Base-by-base conservation (phyloP, 1,140 invertebrate species). In the Pachyrhynchus sulphureomaculatus region DNA sequence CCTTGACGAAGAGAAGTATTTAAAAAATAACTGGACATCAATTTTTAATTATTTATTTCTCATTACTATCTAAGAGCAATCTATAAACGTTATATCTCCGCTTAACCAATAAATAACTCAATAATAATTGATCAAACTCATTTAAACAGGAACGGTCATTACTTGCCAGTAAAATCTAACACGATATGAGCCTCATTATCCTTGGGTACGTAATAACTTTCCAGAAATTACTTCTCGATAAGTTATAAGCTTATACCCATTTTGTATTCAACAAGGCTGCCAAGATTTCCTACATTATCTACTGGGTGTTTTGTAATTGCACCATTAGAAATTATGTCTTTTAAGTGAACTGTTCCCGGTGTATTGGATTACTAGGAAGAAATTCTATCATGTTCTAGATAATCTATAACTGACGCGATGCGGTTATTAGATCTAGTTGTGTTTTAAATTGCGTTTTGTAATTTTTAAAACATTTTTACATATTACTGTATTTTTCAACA, bases 281-380 rank as follows among this genome's bases (percentile, higher is more conserved):
- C 15, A n/a, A n/a, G 10, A 37, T 3, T 37, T 37, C 10, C n/a
- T 37, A 4, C 4, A n/a, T 13, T 3, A 37, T 37, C 34, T 37
- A 37, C 34, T n/a, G 34, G 15, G 34, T 37, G 34, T 37, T 37
- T 13, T 13, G 4, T 37, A 37, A 37, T 37, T 37, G 15, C n/a
- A 37, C 34, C 4, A 13, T 37, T 37, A 37, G 10, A 37, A 37
- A 37, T n/a, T 37, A 37, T 37, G 34, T 37, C 34, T n/a, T 37
- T 37, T 37, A 37, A 37, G 34, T n/a, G 34, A 37, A 37, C 34
- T 9, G 34, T 37, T 13, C 15, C 10, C 10, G 15, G 15, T 13
- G n/a, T 37, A 37, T 37, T 37, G 15, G 34, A 37, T 37, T 37
- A 37, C 34, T n/a, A 13, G 37, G 37, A 41, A 41, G 37, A 41